Percentiles rank a stretch among this genome's conserved stretches.
Conservation (phyloP, 1,140 invertebrate species). For the Aethina tumida region DNA sequence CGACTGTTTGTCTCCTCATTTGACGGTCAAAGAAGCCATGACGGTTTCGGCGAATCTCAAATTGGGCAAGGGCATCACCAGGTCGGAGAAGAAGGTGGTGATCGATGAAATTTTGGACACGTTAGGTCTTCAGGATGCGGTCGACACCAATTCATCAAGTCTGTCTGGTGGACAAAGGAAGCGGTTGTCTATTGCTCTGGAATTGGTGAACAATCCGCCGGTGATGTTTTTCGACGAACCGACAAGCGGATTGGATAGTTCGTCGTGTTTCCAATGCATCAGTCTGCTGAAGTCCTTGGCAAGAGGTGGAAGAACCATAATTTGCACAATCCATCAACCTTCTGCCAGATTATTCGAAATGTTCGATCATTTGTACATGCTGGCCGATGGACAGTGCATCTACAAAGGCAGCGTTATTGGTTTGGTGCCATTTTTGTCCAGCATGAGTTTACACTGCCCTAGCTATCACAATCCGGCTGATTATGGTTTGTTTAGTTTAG, state of each 20-base stretch:
- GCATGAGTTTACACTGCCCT: conserved; percentile 77
- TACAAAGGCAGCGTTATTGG: conserved; percentile 81
- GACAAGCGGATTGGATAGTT: conserved; percentile 90
- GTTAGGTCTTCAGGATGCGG: conserved; percentile 75
- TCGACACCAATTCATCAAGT: conserved; percentile 79
- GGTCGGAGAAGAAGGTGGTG: conserved; percentile 77
- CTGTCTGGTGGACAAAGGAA: conserved; percentile 95
- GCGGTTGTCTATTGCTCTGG: conserved; percentile 89
- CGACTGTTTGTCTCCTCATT: conserved; percentile 87
- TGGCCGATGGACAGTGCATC: conserved; percentile 89
- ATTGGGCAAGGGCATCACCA: conserved; percentile 59
- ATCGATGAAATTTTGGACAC: conserved; percentile 79
- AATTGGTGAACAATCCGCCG: conserved; percentile 90
- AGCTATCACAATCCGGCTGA: conserved; percentile 94
- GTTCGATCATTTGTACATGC: conserved; percentile 91
- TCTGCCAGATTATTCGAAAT: conserved; percentile 92
- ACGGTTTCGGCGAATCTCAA: conserved; percentile 85
- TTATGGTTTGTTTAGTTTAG: conserved; percentile 76
- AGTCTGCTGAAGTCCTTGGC: conserved; percentile 79
- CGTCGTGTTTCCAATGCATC: conserved; percentile 90
- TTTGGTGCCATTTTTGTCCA: conserved; percentile 79
- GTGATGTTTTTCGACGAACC: conserved; percentile 99
- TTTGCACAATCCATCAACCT: conserved; percentile 97
- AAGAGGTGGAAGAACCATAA: conserved; percentile 83
- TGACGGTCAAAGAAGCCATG: conserved; percentile 91